These are phyloP conservation scores for Patiria pectinifera DNA, from an alignment of 53 echinoderm and acorn worm genomes.

Conservation along the genomic window DNA sequence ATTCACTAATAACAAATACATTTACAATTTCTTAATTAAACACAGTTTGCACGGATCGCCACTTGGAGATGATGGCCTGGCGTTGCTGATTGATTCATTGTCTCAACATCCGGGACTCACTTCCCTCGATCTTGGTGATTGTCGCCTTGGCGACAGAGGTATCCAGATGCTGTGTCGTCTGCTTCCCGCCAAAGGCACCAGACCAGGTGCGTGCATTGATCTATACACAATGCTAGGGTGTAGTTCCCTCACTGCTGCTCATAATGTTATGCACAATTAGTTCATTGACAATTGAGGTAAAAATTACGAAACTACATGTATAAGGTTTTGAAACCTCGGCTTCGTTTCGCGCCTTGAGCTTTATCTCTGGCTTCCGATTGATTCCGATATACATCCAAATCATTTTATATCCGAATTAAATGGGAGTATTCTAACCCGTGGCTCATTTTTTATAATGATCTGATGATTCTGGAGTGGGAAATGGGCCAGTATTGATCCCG, in stretches of 20 bases:
- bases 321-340: no score
- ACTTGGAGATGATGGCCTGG: conserved; percentile 64
- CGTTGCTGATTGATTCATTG: conserved; percentile 49
- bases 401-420: no score
- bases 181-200: conserved; percentile 59
- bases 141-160: conserved; percentile 69
- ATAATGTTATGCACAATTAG: not conserved
- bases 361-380: no score
- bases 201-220: conserved; percentile 56
- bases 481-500: no score
- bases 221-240: not conserved
- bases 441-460: no score
- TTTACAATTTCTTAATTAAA: not conserved
- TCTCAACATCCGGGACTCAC: conserved; percentile 66
- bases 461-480: no score
- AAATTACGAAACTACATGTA: no score
- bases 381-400: no score
- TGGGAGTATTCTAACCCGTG: no score
- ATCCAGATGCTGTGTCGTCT: conserved; percentile 62
- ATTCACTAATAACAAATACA: not conserved
- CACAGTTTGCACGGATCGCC: conserved; percentile 71
- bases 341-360: no score
- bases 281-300: not conserved
- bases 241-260: not conserved
- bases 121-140: conserved; percentile 73